These are phyloP conservation scores for Hozukius guyotensis DNA, from an alignment of 2,797 vertebrate genomes.

Conservation along the genomic window DNA sequence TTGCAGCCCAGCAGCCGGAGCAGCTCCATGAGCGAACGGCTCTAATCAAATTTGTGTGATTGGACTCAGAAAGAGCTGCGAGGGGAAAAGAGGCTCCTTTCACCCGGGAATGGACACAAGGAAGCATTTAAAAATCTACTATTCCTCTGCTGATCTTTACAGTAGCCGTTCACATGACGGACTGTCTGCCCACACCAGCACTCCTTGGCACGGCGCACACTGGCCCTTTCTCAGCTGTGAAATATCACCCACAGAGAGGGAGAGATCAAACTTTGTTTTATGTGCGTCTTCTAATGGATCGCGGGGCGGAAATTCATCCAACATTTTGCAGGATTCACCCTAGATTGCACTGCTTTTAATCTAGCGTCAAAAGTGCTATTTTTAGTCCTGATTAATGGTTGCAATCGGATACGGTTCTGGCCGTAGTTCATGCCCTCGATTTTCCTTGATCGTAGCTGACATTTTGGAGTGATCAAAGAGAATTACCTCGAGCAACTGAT, in stretches of 20 bases:
- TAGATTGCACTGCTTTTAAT: slow-evolving; percentile 15
- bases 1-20: slow-evolving; percentile 59
- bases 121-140: slow-evolving; percentile 68
- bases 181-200: slow-evolving; percentile 52
- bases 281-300: slow-evolving; percentile 45
- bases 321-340: slow-evolving; percentile 33
- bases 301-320: slow-evolving; percentile 28
- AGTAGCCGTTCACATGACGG: slow-evolving; percentile 74
- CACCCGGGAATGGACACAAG: slow-evolving; percentile 62
- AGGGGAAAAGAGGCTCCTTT: slow-evolving; percentile 72
- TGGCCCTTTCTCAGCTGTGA: slow-evolving; percentile 56
- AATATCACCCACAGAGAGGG: slow-evolving; percentile 46
- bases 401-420: slow-evolving; percentile 25
- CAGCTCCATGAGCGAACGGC: slow-evolving; percentile 71
- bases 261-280: slow-evolving; percentile 56
- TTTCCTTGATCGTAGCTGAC: slow-evolving; percentile 47
- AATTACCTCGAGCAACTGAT: slow-evolving; percentile 38
- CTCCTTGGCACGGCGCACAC: slow-evolving; percentile 61
- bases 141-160: slow-evolving; percentile 59
- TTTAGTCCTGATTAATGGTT: slow-evolving; percentile 49
- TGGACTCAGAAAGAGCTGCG: slow-evolving; percentile 61
- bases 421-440: slow-evolving; percentile 7
- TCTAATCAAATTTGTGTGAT: slow-evolving; percentile 83
- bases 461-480: slow-evolving; percentile 59
- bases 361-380: slow-evolving; percentile 40